phyloP scores from a whole-genome alignment of 2,888 invertebrate genomes.

The Caenorhabditis plicata region DNA sequence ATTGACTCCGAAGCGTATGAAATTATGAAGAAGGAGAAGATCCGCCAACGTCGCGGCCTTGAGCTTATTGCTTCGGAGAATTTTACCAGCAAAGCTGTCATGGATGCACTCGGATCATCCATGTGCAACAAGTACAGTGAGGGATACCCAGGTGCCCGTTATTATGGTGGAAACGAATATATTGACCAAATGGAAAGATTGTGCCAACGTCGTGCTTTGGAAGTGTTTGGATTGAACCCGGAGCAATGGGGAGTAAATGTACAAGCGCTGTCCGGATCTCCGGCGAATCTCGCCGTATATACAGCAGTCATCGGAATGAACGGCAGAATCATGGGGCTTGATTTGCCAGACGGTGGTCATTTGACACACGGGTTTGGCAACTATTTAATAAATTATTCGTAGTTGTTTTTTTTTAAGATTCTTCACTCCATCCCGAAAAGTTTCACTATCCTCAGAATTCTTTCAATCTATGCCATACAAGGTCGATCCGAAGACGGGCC shows the following conservation, averaged over 20 bases:
- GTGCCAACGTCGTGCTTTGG: conserved; percentile 82
- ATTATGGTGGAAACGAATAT: conserved; percentile 94
- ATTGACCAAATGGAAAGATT: conserved; percentile 89
- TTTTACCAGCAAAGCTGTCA: conserved; percentile 69
- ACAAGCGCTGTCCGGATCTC: conserved; percentile 92
- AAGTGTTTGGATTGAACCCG: conserved; percentile 77
- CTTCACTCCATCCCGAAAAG: conserved; percentile 84
- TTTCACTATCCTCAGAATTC: conserved; percentile 94
- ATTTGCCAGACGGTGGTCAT: conserved; percentile 95
- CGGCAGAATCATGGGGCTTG: conserved; percentile 89
- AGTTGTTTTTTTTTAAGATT: conserved; percentile 70
- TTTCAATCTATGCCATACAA: conserved; percentile 98
- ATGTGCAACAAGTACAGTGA: conserved; percentile 73
- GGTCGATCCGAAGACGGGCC: conserved; percentile 76
- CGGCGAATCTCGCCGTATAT: conserved; percentile 95
- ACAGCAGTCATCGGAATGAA: conserved; percentile 80
- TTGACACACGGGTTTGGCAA: conserved; percentile 69
- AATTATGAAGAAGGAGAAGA: conserved; percentile 79
- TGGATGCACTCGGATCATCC: conserved; percentile 70
- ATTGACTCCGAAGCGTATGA: conserved; percentile 84
- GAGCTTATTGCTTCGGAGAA: conserved; percentile 94
- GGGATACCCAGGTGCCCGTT: conserved; percentile 75
- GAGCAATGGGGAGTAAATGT: conserved; percentile 96
- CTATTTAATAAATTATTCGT: too few species aligned
- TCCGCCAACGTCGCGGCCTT: conserved; percentile 80